These are phyloP conservation scores for Pseudoips prasinana DNA, from an alignment of 2,888 invertebrate species.

Conservation along the genomic window DNA sequence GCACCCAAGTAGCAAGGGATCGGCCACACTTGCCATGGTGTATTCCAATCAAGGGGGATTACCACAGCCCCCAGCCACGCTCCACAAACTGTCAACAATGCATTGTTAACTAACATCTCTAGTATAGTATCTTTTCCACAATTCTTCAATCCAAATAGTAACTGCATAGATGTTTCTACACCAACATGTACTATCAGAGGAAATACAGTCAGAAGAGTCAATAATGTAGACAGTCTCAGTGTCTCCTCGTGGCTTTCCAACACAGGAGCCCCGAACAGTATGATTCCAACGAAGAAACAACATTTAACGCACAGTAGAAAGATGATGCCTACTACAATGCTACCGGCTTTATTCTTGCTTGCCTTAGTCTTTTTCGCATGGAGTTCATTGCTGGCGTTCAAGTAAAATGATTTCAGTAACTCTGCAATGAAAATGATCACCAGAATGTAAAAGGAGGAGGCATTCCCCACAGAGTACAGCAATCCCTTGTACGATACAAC, in stretches of 20 bases:
- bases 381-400: slow-evolving; percentile 54
- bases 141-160: slow-evolving; percentile 77
- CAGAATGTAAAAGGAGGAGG: slow-evolving; percentile 67
- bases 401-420: slow-evolving; percentile 76
- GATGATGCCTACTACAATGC: slow-evolving; percentile 73
- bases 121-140: slow-evolving; percentile 75
- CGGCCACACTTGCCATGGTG: slow-evolving; percentile 93
- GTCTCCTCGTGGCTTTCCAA: slow-evolving; percentile 85
- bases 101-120: slow-evolving; percentile 81
- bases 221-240: slow-evolving; percentile 83
- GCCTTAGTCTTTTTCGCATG: slow-evolving; percentile 61
- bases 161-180: slow-evolving; percentile 75
- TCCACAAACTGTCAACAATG: slow-evolving; percentile 84
- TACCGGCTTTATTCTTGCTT: slow-evolving; percentile 66
- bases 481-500: slow-evolving; percentile 80
- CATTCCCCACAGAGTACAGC: slow-evolving; percentile 83
- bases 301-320: slow-evolving; percentile 69
- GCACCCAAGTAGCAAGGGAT: slow-evolving; percentile 88
- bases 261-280: slow-evolving; percentile 87
- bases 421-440: slow-evolving; percentile 75
- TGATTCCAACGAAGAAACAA: slow-evolving; percentile 82
- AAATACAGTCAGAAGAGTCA: slow-evolving; percentile 83
- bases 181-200: slow-evolving; percentile 84
- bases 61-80: slow-evolving; percentile 93
- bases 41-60: slow-evolving; percentile 95